Percentiles rank a stretch among this genome's conserved stretches.
phyloP scores from a whole-genome alignment of 2,113 vertebrate species.

The Scytalopus superciliaris region DNA sequence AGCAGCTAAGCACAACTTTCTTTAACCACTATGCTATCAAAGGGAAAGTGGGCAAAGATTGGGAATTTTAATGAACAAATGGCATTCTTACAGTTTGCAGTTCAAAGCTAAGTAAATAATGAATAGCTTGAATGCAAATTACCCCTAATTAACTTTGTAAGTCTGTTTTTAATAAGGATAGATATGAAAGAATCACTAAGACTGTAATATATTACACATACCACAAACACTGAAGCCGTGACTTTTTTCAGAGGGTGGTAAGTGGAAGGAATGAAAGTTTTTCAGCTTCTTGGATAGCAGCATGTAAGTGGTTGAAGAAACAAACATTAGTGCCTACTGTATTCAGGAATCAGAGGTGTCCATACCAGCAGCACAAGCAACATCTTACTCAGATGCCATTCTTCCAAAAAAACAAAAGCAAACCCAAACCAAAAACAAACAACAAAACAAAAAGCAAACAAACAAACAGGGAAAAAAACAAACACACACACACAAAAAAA shows the following conservation, averaged over 20 bases:
- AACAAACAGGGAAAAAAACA: no score
- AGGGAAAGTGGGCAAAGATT: slow-evolving; percentile 61
- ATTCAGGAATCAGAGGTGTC: background rate
- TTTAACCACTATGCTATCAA: slow-evolving; percentile 50
- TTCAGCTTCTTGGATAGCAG: background rate
- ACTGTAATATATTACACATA: background rate
- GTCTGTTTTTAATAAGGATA: slow-evolving; percentile 53
- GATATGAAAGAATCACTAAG: slow-evolving; percentile 53
- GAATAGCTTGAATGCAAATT: slow-evolving; percentile 64
- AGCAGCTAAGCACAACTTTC: slow-evolving; percentile 49
- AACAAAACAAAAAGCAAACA: no score
- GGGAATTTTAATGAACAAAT: slow-evolving; percentile 66
- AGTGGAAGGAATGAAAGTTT: background rate
- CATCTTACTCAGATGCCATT: background rate
- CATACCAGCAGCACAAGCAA: background rate
- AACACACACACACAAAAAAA: no score
- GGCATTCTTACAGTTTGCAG: slow-evolving; percentile 60
- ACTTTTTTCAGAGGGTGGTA: background rate
- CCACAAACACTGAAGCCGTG: slow-evolving; percentile 16
- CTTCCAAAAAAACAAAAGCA: no score
- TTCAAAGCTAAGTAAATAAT: slow-evolving; percentile 71
- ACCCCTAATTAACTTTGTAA: slow-evolving; percentile 57
- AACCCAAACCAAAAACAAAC: no score
- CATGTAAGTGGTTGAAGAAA: background rate
- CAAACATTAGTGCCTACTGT: background rate